These are phyloP conservation scores for Caenorhabditis japonica DNA, from an alignment of 2,888 invertebrate genomes.

Conservation along the genomic window DNA sequence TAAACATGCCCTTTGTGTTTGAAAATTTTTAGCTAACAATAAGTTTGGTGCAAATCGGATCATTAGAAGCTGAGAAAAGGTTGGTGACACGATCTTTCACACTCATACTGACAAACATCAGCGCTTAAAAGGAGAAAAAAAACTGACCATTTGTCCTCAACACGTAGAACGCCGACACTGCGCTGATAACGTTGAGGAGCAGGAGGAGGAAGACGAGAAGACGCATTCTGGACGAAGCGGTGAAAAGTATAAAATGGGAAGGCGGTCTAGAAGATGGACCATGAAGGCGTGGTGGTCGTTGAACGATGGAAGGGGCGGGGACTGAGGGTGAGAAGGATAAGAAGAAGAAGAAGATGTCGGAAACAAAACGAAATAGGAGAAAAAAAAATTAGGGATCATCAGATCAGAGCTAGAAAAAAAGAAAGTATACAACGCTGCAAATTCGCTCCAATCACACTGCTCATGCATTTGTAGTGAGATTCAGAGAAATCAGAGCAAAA, in stretches of 20 bases:
- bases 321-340: neutral
- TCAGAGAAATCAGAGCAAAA: no score
- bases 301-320: slow-evolving; percentile 36
- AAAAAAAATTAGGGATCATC: neutral
- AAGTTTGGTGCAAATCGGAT: no score
- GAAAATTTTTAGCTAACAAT: no score
- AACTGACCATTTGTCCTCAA: slow-evolving; percentile 9
- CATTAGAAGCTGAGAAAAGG: no score
- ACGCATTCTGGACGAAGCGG: slow-evolving; percentile 17
- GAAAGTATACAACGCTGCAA: no score
- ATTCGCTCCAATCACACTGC: no score
- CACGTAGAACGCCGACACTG: slow-evolving; percentile 34
- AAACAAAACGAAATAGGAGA: neutral
- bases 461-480: no score
- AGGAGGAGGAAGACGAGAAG: slow-evolving; percentile 34
- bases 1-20: no score
- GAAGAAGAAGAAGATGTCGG: neutral
- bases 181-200: slow-evolving; percentile 31
- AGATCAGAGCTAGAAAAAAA: neutral
- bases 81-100: no score
- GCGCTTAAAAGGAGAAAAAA: no score
- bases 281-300: slow-evolving; percentile 28
- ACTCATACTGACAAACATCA: no score
- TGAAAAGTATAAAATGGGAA: slow-evolving; percentile 42
- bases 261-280: neutral